phyloP scores from a whole-genome alignment of 2,113 vertebrate genomes.

The Benitochromis conjunctus region DNA sequence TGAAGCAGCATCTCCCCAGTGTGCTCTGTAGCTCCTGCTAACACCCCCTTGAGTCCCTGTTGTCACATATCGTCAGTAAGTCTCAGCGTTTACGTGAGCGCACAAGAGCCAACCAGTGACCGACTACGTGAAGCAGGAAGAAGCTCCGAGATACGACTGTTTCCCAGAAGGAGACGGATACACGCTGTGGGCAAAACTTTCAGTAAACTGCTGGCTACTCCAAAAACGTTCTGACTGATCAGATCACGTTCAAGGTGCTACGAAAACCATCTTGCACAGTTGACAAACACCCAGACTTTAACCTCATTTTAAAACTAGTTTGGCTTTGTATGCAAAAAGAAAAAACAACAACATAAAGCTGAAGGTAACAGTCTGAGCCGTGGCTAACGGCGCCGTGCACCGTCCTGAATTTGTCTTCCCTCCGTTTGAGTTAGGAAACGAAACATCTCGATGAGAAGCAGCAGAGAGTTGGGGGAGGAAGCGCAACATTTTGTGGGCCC shows the following conservation, averaged over 20 bases:
- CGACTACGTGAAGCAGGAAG: constrained; percentile 17
- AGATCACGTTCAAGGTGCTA: not conserved
- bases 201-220: not conserved
- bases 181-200: not conserved
- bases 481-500: not conserved
- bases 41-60: constrained; percentile 17
- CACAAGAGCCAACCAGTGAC: constrained; percentile 25
- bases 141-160: not conserved
- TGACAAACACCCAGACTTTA: not conserved
- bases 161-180: not conserved
- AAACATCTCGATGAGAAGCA: not conserved
- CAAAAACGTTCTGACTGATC: not conserved
- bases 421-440: not conserved
- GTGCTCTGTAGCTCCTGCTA: not conserved
- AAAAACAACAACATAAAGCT: not conserved
- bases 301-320: not conserved
- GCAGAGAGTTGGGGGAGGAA: not conserved
- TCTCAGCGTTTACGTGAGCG: not conserved
- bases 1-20: constrained; percentile 54
- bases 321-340: constrained; percentile 28
- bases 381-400: not conserved
- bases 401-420: not conserved
- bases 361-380: not conserved
- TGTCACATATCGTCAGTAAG: not conserved
- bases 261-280: not conserved